phyloP scores from a whole-genome alignment of 30 jellyfish, hydroid and myxozoan genomes.

The Cassiopea andromeda region DNA sequence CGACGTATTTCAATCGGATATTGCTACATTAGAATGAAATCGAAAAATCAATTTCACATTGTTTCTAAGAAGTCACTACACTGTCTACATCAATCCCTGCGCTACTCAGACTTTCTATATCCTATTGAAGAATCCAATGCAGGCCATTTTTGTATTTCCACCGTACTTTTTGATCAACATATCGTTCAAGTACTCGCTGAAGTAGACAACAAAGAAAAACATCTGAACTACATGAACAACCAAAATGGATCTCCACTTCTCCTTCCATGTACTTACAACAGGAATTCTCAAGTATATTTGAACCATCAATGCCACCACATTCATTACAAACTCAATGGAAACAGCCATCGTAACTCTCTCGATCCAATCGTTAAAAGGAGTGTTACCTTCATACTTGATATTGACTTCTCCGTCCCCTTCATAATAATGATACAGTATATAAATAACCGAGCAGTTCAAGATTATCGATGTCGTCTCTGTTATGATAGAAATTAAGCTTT shows the following conservation, averaged over 20 bases:
- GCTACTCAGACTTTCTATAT: not conserved
- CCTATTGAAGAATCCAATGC: not conserved
- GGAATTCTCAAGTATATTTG: not conserved
- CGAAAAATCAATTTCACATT: too few species aligned
- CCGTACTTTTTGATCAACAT: not conserved
- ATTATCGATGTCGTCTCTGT: not conserved
- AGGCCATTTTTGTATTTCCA: not conserved
- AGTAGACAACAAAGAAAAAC: not conserved
- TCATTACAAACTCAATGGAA: not conserved
- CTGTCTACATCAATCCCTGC: not conserved
- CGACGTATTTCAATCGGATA: too few species aligned
- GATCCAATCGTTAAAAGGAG: not conserved
- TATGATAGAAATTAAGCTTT: not conserved
- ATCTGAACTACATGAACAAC: not conserved
- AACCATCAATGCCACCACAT: not conserved
- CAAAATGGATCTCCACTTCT: not conserved
- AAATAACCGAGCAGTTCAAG: not conserved
- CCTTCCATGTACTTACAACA: not conserved
- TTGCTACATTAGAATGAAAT: too few species aligned
- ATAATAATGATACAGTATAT: not conserved
- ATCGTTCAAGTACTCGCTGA: not conserved
- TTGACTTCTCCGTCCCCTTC: not conserved
- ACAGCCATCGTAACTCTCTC: not conserved
- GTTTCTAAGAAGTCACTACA: too few species aligned
- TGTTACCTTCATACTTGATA: not conserved